Base-by-base conservation (phyloP, 2,888 invertebrate species). In the Fragum whitleyi region DNA sequence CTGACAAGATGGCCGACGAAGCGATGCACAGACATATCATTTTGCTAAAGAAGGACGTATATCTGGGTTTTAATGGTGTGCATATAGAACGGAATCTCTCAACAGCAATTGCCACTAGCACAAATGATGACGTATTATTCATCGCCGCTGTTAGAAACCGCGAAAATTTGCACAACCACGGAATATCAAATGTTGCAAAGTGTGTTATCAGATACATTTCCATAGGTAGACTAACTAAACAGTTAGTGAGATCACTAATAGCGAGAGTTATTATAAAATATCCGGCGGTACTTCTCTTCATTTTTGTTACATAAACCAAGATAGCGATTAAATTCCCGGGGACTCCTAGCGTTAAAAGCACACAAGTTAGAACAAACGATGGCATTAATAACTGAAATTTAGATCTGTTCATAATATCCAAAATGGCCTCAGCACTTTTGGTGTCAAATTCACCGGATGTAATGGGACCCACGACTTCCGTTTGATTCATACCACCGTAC, bases 251-350 rank as follows among this genome's bases (percentile, higher is more conserved):
- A 65, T 83, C 83, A 59, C 80, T 80, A 19, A 83, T 21, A 2
- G 83, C 80, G 7, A 83, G 70, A 55, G 83, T 78, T 0, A 83
- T 83, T 23, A 83, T 83, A 67, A 83, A 83, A 74, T 83, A 83
- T 53, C 80, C 75, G 1, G 83, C 83, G 6, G 83, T 80, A 59
- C 71, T 83, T 29, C 83, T 65, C 55, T 83, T 83, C 80, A 83
- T 83, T 57, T 83, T 83, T 9, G 78, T 83, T 36, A 80, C 32
- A 62, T 83, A 83, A 42, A 83, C 83, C 42, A 83, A 36, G 19
- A 83, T 23, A 2, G 83, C 80, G 7, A 83, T 51, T 32, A 80
- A 21, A 55, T 83, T 83, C 19, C 83, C 83, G 16, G 83, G 83
- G 21, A 83, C 65, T 29, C 83, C 83, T 14, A 83, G 19, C 26